Percentiles rank a stretch among this genome's conserved stretches.
Evolutionary conservation across 2,113 vertebrate genomes (phyloP).

Genomic region (Brachyhypopomus occidentalis): DNA sequence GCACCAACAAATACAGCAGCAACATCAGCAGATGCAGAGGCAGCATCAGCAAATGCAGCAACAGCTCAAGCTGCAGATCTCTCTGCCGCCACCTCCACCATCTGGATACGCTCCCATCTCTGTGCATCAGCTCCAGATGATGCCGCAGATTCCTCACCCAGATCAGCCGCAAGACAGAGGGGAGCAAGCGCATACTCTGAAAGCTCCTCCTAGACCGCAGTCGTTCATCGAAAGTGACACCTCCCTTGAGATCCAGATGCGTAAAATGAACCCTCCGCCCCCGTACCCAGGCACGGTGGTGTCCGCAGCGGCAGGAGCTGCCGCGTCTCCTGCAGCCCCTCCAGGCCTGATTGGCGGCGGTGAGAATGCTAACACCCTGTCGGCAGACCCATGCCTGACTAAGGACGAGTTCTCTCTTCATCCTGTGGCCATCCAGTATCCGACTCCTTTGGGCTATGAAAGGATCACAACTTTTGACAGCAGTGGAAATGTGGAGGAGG

Average conservation of each 20-base stretch:
- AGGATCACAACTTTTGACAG: constrained; percentile 98
- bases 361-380: constrained; percentile 72
- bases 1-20: constrained; percentile 78
- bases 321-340: constrained; percentile 63
- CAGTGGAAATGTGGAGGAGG: constrained; percentile 97
- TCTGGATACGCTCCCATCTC: constrained; percentile 71
- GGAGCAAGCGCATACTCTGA: constrained; percentile 82
- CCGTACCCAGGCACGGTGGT: constrained; percentile 88
- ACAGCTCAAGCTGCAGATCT: constrained; percentile 78
- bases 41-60: constrained; percentile 81
- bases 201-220: constrained; percentile 66
- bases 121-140: constrained; percentile 75
- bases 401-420: constrained; percentile 91
- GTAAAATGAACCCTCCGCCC: constrained; percentile 89
- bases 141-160: constrained; percentile 70
- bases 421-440: constrained; percentile 81
- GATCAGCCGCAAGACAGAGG: constrained; percentile 74
- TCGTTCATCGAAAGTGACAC: constrained; percentile 79
- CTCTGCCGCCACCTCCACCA: constrained; percentile 73
- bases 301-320: constrained; percentile 63
- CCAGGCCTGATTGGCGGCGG: constrained; percentile 73
- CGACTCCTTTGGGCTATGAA: constrained; percentile 91
- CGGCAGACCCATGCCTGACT: constrained; percentile 84
- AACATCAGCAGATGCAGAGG: constrained; percentile 79
- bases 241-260: constrained; percentile 79